Percentiles rank a stretch among this genome's conserved stretches.
Conservation (phyloP, 1,140 invertebrate genomes). For the Sycophila sp. region DNA sequence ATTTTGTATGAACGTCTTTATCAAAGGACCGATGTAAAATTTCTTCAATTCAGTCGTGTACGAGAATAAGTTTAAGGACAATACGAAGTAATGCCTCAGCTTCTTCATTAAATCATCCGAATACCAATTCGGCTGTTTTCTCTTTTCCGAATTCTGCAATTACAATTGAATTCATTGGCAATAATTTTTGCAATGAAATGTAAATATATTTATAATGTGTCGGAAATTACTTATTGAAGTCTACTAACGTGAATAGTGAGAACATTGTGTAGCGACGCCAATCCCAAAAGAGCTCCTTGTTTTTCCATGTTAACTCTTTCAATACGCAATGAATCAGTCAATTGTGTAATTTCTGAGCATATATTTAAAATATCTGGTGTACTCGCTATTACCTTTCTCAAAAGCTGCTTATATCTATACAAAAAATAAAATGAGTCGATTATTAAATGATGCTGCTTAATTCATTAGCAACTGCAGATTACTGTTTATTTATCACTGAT, state of each 20-base stretch:
- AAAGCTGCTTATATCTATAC: neutral
- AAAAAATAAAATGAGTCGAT: neutral
- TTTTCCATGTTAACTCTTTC: no score
- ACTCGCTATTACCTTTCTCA: neutral
- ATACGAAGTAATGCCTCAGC: neutral
- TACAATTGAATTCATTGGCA: no score
- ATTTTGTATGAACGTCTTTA: neutral
- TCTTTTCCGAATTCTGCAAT: neutral
- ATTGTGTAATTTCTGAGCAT: neutral
- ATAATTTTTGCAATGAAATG: no score
- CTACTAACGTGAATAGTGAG: neutral
- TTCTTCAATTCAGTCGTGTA: neutral
- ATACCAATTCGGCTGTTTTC: constrained; percentile 15
- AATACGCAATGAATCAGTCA: no score
- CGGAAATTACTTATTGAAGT: neutral
- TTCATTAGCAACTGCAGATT: no score
- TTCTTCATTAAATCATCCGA: neutral
- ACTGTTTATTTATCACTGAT: no score
- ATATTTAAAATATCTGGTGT: neutral
- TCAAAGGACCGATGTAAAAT: neutral
- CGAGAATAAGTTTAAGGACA: neutral
- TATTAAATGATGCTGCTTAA: no score
- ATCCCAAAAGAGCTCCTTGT: neutral
- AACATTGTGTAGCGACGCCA: neutral
- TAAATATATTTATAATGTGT: neutral